Evolutionary conservation across 1,140 invertebrate species (phyloP).

Genomic region (Brachionus manjavacas): DNA sequence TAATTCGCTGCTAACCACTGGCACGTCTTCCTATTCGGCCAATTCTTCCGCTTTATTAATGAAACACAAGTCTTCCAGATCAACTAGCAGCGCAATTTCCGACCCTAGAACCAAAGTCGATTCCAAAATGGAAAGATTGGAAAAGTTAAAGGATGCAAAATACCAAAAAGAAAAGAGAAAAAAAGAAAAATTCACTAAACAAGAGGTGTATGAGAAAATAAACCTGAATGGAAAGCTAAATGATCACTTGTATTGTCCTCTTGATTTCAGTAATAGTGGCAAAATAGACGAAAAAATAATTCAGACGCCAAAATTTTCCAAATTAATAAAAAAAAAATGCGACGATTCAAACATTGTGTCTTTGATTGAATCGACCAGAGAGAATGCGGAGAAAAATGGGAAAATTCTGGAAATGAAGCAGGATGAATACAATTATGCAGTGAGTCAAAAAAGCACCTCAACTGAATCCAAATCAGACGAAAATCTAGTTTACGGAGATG

Average conservation of each 20-base stretch:
- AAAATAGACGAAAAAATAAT: background rate
- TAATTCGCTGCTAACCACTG: background rate
- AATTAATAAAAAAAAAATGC: background rate
- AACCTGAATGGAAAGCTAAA: slow-evolving; percentile 10
- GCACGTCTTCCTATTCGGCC: slow-evolving; percentile 22
- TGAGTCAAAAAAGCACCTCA: slow-evolving; percentile 31
- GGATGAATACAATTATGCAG: slow-evolving; percentile 31
- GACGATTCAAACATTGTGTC: background rate
- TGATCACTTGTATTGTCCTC: slow-evolving; percentile 35
- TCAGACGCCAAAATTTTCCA: background rate
- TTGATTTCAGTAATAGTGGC: slow-evolving; percentile 2
- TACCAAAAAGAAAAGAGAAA: background rate
- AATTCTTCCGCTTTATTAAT: background rate
- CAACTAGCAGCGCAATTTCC: background rate
- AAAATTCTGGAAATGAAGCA: background rate
- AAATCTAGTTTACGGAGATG: background rate
- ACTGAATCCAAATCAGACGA: background rate
- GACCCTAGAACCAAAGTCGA: background rate
- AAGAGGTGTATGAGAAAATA: slow-evolving; percentile 34
- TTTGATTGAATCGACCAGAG: background rate
- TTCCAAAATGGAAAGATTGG: slow-evolving; percentile 25
- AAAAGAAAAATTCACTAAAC: background rate
- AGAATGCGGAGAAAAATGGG: background rate
- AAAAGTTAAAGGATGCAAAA: background rate
- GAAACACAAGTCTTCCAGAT: slow-evolving; percentile 7